Percentiles rank a stretch among this genome's conserved stretches.
phyloP scores from a whole-genome alignment of 2,888 invertebrate genomes.

The Parascotia fuliginaria region DNA sequence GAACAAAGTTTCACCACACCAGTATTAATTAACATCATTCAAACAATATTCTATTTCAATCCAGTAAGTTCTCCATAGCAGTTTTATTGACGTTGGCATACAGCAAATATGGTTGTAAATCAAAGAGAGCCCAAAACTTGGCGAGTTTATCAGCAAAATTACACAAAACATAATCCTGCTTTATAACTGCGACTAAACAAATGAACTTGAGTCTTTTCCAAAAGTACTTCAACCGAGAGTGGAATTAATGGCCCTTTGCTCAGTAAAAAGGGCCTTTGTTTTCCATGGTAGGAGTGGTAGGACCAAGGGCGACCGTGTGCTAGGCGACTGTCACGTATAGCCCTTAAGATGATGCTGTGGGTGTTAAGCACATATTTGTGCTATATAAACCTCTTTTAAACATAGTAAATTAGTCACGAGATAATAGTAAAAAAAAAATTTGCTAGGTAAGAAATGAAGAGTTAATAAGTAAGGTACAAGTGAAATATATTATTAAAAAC shows the following conservation, averaged over 20 bases:
- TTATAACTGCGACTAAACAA: slow-evolving; percentile 50
- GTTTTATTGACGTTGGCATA: slow-evolving; percentile 22
- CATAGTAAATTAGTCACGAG: not conserved
- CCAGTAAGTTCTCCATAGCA: slow-evolving; percentile 1
- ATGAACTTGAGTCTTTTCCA: slow-evolving; percentile 52
- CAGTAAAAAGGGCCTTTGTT: slow-evolving; percentile 55
- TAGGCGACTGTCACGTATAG: slow-evolving; percentile 41
- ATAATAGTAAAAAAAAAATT: too few relatives aligned
- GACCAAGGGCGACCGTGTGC: slow-evolving; percentile 41
- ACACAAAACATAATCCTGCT: slow-evolving; percentile 42
- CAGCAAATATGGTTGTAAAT: slow-evolving; percentile 22
- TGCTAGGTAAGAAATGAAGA: too few relatives aligned
- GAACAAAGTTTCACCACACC: not conserved
- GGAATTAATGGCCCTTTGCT: slow-evolving; percentile 48
- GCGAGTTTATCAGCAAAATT: slow-evolving; percentile 39
- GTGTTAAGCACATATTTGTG: slow-evolving; percentile 1
- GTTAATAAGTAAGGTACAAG: too few relatives aligned
- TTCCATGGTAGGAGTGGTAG: slow-evolving; percentile 30
- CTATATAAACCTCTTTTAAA: not conserved
- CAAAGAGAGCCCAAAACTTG: slow-evolving; percentile 28
- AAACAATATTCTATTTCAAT: slow-evolving; percentile 6
- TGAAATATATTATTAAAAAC: too few relatives aligned
- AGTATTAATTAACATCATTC: slow-evolving; percentile 5
- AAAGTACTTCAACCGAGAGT: slow-evolving; percentile 39
- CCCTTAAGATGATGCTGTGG: slow-evolving; percentile 4